Base-by-base conservation (phyloP, 2,888 invertebrate genomes). In the Dryobotodes eremita region DNA sequence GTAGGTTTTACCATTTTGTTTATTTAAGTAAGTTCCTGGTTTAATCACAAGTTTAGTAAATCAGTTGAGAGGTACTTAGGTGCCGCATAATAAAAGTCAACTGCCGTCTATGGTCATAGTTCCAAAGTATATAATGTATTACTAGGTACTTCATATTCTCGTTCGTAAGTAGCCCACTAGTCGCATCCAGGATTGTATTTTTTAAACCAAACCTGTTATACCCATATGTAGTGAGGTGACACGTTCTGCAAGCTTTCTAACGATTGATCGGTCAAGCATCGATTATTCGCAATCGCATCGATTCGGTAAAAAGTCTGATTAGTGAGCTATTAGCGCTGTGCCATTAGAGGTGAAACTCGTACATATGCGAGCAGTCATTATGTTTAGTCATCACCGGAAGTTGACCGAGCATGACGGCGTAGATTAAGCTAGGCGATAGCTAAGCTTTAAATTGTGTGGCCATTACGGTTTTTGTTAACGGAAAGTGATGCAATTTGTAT, bases 231-330 rank as follows among this genome's bases (percentile, higher is more conserved):
- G 79, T 65, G 42, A 46, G 36, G 64, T 62, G 75, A 71, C 76
- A 79, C 62, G 69, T 77, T 79, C 55, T 62, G 53, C 76, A 62
- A 88, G 82, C 87, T 89, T 88, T 89, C 90, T 84, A 86, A 53
- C 78, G 79, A 79, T 83, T 86, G 75, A 75, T 82, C 76, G 70
- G 57, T 70, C 74, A 71, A 88, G 82, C 74, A 87, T 80, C 89
- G 82, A 88, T 88, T 85, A 89, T 83, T 85, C 70, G 82, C 80
- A 85, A 85, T 86, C 80, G 77, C 80, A 83, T 82, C 55, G 77
- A 71, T 87, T 85, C 72, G 79, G 78, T 75, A 89, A 89, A 89
- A 89, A 85, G 78, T 77, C 75, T 80, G 79, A 89, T 88, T 86
- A 85, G 71, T 83, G 66, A 26, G 80, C 80, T 73, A 89, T 88